Evolutionary conservation across 2,797 vertebrate species (phyloP).

Genomic region (Acestrorhynchus altus): DNA sequence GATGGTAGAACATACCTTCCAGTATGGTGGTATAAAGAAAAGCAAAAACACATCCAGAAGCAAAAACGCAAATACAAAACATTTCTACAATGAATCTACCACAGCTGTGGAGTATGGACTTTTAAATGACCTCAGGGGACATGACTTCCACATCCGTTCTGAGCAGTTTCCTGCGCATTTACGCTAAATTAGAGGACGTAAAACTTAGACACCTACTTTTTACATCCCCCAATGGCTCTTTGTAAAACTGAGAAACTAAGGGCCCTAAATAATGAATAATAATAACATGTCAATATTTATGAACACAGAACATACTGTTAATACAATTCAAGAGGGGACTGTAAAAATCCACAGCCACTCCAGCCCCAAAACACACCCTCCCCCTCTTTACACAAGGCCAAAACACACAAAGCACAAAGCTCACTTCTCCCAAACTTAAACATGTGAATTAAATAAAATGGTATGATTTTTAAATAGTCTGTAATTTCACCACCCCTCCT

Average conservation of each 20-base stretch:
- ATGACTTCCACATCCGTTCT: constrained; percentile 50
- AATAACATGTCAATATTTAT: constrained; percentile 67
- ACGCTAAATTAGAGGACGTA: constrained; percentile 66
- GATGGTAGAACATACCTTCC: constrained; percentile 26
- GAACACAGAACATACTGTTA: constrained; percentile 64
- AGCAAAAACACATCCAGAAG: constrained; percentile 36
- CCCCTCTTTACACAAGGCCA: constrained; percentile 56
- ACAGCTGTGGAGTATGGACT: constrained; percentile 53
- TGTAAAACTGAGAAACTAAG: constrained; percentile 40
- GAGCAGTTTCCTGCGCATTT: constrained; percentile 64
- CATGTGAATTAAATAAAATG: constrained; percentile 77
- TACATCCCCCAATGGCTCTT: constrained; percentile 59
- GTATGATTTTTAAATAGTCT: constrained; percentile 70
- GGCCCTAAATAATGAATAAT: constrained; percentile 61
- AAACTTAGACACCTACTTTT: constrained; percentile 66
- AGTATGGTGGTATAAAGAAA: constrained; percentile 40
- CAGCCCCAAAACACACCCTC: constrained; percentile 43
- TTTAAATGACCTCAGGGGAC: constrained; percentile 39
- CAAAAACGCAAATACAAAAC: constrained; percentile 52
- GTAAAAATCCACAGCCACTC: constrained; percentile 64
- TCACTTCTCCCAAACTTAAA: constrained; percentile 65
- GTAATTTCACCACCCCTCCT: constrained; percentile 55
- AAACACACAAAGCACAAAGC: constrained; percentile 66
- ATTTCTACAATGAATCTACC: constrained; percentile 52
- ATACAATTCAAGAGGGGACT: constrained; percentile 23